A percentile compares a stretch with the other conserved stretches of the same genome.
Conservation (phyloP, 2,113 vertebrate species). For the Chrysochloris asiatica region DNA sequence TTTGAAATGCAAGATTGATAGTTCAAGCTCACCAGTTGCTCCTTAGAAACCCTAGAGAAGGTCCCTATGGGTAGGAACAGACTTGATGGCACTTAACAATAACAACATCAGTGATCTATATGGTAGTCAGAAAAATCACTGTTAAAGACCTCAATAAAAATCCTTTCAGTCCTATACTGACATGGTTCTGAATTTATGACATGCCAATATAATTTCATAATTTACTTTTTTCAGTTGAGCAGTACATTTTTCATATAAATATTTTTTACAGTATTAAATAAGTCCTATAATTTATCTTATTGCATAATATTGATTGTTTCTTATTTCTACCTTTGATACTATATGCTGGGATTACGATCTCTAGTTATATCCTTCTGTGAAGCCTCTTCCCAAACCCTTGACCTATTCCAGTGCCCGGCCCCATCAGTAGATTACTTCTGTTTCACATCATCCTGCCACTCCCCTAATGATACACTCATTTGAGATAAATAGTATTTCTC, state of each 20-base stretch:
- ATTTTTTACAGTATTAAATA: background rate
- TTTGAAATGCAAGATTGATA: too few species aligned
- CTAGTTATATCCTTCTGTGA: conserved; percentile 4
- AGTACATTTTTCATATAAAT: background rate
- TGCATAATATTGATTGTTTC: background rate
- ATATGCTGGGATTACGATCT: background rate
- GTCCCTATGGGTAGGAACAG: too few species aligned
- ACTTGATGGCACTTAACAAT: too few species aligned
- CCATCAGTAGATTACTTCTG: background rate
- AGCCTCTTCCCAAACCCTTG: background rate
- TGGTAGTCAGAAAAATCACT: background rate
- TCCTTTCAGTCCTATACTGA: background rate
- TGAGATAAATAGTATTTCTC: conserved; percentile 1
- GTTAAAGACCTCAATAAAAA: background rate
- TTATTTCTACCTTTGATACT: background rate
- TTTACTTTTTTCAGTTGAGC: background rate
- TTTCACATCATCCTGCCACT: background rate
- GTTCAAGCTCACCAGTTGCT: too few species aligned
- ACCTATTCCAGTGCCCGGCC: background rate
- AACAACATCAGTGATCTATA: background rate
- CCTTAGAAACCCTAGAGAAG: too few species aligned
- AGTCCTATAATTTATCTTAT: background rate
- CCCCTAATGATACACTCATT: background rate
- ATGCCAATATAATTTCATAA: background rate
- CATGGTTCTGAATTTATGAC: background rate